These are phyloP conservation scores for Drosophila trapezifrons DNA, from an alignment of 1,140 invertebrate genomes.

Conservation along the genomic window DNA sequence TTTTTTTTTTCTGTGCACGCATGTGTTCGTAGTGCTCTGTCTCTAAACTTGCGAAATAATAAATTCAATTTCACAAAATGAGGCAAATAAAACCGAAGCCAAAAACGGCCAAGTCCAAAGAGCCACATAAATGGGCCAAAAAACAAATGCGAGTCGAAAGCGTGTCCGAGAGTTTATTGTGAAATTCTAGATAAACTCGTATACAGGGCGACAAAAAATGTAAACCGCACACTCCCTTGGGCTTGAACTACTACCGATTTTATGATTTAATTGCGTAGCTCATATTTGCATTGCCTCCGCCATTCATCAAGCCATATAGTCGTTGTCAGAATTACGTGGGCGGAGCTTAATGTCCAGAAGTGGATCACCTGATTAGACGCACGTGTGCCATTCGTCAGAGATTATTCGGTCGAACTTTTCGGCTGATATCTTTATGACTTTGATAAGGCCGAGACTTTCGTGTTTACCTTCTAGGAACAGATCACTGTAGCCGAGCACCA, in stretches of 20 bases:
- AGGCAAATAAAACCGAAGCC: slow-evolving; percentile 41
- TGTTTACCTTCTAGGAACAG: background rate
- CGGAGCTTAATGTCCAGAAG: slow-evolving; percentile 8
- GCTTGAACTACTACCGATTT: slow-evolving; percentile 18
- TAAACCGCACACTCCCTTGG: background rate
- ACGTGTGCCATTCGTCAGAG: slow-evolving; percentile 24
- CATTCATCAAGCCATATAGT: background rate
- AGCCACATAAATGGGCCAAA: slow-evolving; percentile 16
- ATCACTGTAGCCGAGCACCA: background rate
- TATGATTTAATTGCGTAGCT: slow-evolving; percentile 7
- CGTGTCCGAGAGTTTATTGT: slow-evolving; percentile 64
- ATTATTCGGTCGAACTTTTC: background rate
- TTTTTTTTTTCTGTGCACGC: slow-evolving; percentile 12
- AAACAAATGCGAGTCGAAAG: slow-evolving; percentile 45
- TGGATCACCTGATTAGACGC: slow-evolving; percentile 21
- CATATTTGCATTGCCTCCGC: background rate
- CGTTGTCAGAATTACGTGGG: background rate
- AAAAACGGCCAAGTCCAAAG: slow-evolving; percentile 49
- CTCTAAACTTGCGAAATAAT: slow-evolving; percentile 72
- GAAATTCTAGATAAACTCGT: slow-evolving; percentile 64
- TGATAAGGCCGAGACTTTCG: slow-evolving; percentile 4
- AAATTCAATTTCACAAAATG: slow-evolving; percentile 78
- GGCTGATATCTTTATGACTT: background rate
- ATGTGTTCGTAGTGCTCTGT: slow-evolving; percentile 29
- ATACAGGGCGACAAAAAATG: background rate